Evolutionary conservation across 2,797 vertebrate species (phyloP), one percentile per base, ranked within the genome.

Genomic region (Mareca strepera): DNA sequence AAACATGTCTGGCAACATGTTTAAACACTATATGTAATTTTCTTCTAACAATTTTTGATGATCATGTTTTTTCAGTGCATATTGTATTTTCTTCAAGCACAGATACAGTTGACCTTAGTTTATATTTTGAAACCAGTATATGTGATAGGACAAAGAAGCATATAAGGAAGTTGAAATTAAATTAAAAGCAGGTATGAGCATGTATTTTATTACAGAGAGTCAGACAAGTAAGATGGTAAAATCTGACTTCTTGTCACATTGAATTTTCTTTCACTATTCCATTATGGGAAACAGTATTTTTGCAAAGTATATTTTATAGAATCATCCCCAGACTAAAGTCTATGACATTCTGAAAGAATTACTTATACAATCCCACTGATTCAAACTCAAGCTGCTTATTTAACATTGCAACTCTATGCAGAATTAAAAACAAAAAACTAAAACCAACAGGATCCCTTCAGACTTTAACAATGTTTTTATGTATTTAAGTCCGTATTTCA

Each of bases 121-220:
- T 95, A 44, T 93, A 87, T 93, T 96, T 88, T 96, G 90, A 94
- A 97, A 94, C 50, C 93, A 96, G 8, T 94, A 84, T 81, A 96
- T 96, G 56, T 92, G 96, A 94, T 80, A 92, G 91, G 88, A 97
- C 86, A 97, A 94, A 58, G 8, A 95, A 94, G 62, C 35, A 86
- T 77, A 90, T 86, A 89, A 90, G 87, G 70, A 96, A 97, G 91
- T 70, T 88, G 93, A 94, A 97, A 82, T 96, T 96, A 97, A 97
- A 98, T 97, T 96, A 97, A 97, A 98, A 97, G 96, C 97, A 98
- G 96, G 96, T 96, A 98, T 94, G 95, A 96, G 96, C 96, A 94
- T 97, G 97, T 76, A 96, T 93, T 97, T 97, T 97, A 97, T 97
- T 97, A 97, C 4, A 39, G 90, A 39, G 90, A 97, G 94, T 96